phyloP scores from a whole-genome alignment of 2,797 vertebrate genomes.

The Lagodon rhomboides region DNA sequence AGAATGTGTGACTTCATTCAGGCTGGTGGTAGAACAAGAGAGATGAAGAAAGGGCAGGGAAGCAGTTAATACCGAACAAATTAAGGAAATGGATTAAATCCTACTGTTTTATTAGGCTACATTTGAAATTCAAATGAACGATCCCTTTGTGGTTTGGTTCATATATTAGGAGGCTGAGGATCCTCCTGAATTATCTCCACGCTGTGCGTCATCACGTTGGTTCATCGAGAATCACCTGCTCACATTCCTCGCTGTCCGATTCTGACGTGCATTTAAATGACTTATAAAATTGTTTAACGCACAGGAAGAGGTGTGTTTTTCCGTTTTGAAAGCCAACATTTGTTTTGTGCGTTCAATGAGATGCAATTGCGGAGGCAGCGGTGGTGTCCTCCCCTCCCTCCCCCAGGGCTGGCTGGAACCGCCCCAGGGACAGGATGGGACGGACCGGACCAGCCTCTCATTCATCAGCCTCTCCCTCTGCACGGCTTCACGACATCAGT shows the following conservation, averaged over 20 bases:
- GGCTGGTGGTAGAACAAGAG: conserved; percentile 78
- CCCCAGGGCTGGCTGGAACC: conserved; percentile 70
- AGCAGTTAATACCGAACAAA: conserved; percentile 95
- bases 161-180: conserved; percentile 41
- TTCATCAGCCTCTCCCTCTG: conserved; percentile 63
- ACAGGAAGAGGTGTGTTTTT: conserved; percentile 36
- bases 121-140: conserved; percentile 98
- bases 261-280: conserved; percentile 17
- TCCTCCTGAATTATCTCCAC: conserved; percentile 38
- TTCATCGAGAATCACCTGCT: background rate
- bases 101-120: conserved; percentile 94
- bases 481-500: conserved; percentile 34
- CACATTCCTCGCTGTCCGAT: background rate
- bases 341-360: conserved; percentile 68
- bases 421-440: conserved; percentile 75
- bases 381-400: conserved; percentile 70
- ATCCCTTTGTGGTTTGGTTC: conserved; percentile 80
- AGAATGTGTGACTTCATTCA: conserved; percentile 91
- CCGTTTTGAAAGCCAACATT: conserved; percentile 41
- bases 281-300: conserved; percentile 21
- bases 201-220: conserved; percentile 15
- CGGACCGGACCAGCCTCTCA: conserved; percentile 63
- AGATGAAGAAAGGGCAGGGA: conserved; percentile 84
- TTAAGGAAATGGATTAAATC: conserved; percentile 95
- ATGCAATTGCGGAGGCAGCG: conserved; percentile 70